Evolutionary conservation across 1,140 invertebrate genomes (phyloP).

Genomic region (Aphis gossypii): DNA sequence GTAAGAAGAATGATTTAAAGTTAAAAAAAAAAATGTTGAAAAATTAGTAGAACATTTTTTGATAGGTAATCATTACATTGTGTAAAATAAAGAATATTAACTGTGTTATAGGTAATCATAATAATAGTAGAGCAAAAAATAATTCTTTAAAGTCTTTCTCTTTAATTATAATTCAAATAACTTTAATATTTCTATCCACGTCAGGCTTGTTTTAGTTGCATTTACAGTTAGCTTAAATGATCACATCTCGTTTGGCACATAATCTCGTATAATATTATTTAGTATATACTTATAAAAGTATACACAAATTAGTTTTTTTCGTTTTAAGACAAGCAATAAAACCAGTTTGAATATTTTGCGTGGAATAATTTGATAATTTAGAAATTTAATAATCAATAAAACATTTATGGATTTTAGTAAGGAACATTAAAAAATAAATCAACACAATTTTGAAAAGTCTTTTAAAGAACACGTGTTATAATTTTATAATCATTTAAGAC

Average conservation of each 20-base stretch:
- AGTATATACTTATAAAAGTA: background rate
- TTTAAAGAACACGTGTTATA: background rate
- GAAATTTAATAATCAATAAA: background rate
- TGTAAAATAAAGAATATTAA: background rate
- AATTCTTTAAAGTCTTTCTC: background rate
- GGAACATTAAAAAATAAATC: background rate
- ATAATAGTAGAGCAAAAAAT: background rate
- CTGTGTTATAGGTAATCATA: background rate
- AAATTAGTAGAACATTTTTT: background rate
- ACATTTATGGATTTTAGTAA: background rate
- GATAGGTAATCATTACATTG: background rate
- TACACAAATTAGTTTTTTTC: background rate
- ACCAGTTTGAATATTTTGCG: background rate
- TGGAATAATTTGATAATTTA: background rate
- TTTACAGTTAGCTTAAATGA: background rate
- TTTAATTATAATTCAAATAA: background rate
- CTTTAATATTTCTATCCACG: background rate
- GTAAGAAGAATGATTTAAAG: background rate
- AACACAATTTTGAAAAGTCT: background rate
- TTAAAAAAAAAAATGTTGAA: background rate
- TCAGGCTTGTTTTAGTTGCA: background rate
- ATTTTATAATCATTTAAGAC: background rate
- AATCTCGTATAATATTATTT: background rate
- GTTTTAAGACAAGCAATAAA: background rate
- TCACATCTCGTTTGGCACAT: background rate